phyloP scores from a whole-genome alignment of 2,797 vertebrate species.

The Tapera naevia region DNA sequence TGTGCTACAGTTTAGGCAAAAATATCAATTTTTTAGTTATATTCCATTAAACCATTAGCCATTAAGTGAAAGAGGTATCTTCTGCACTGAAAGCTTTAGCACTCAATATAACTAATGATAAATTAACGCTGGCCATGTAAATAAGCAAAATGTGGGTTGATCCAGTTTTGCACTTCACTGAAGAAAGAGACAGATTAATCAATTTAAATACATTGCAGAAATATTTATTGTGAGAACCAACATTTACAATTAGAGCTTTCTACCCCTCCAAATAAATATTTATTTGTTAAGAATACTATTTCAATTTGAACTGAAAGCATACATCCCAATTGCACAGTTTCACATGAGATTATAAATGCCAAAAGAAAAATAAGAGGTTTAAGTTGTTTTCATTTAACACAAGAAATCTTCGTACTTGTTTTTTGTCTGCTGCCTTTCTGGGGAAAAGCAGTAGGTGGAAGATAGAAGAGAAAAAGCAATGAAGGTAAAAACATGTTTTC shows the following conservation, averaged over 20 bases:
- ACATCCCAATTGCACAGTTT: background rate
- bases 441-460: background rate
- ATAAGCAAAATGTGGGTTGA: constrained; percentile 10
- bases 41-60: background rate
- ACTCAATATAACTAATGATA: background rate
- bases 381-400: background rate
- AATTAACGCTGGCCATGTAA: constrained; percentile 29
- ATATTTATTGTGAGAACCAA: background rate
- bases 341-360: background rate
- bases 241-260: background rate
- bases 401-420: background rate
- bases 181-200: constrained; percentile 1
- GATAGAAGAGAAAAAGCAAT: background rate
- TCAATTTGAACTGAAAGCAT: background rate
- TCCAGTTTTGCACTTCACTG: constrained; percentile 4
- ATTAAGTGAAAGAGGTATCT: background rate
- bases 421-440: background rate
- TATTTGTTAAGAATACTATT: background rate
- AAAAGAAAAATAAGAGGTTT: background rate
- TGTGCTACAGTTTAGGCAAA: background rate
- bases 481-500: constrained; percentile 23
- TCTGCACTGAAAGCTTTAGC: constrained; percentile 30
- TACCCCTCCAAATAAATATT: background rate
- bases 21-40: background rate
- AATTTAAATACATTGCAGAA: constrained; percentile 11